Conservation (phyloP, 1,140 invertebrate species). For the Aphelenchoides besseyi region DNA sequence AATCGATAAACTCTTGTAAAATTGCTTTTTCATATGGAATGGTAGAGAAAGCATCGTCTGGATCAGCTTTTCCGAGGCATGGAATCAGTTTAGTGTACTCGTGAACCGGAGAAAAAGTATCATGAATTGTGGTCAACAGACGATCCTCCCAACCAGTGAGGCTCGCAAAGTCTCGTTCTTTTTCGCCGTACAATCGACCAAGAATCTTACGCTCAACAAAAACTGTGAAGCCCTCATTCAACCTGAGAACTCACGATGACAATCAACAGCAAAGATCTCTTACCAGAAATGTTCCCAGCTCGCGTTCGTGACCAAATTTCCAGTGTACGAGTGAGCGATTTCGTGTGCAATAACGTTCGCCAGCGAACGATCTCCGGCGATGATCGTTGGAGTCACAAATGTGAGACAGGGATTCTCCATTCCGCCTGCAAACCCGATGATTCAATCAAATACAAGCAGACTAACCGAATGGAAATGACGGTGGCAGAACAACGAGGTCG, state of each 20-base stretch:
- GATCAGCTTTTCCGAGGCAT: constrained; percentile 76
- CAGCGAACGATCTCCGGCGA: constrained; percentile 72
- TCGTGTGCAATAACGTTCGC: constrained; percentile 87
- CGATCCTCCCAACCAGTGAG: constrained; percentile 73
- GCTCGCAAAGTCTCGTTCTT: constrained; percentile 74
- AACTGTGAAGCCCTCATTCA: constrained; percentile 92
- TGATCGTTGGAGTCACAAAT: constrained; percentile 83
- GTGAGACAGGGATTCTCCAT: constrained; percentile 97
- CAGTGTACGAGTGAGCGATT: constrained; percentile 93
- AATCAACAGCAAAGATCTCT: too few species aligned
- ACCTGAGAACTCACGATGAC: constrained; percentile 62
- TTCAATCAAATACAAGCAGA: constrained; percentile 76
- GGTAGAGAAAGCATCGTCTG: constrained; percentile 83
- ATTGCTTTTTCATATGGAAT: constrained; percentile 81
- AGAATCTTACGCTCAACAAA: constrained; percentile 84
- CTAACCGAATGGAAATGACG: constrained; percentile 79
- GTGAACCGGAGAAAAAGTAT: constrained; percentile 65
- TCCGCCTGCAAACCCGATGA: constrained; percentile 68
- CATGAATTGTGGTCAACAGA: constrained; percentile 42
- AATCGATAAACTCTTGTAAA: background rate
- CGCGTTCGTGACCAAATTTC: constrained; percentile 85
- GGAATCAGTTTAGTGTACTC: constrained; percentile 75
- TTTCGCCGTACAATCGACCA: constrained; percentile 71
- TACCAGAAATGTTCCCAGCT: constrained; percentile 92
- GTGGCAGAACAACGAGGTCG: constrained; percentile 84